Evolutionary conservation across 1,140 invertebrate species (phyloP).

Genomic region (Drosophila ficusphila): DNA sequence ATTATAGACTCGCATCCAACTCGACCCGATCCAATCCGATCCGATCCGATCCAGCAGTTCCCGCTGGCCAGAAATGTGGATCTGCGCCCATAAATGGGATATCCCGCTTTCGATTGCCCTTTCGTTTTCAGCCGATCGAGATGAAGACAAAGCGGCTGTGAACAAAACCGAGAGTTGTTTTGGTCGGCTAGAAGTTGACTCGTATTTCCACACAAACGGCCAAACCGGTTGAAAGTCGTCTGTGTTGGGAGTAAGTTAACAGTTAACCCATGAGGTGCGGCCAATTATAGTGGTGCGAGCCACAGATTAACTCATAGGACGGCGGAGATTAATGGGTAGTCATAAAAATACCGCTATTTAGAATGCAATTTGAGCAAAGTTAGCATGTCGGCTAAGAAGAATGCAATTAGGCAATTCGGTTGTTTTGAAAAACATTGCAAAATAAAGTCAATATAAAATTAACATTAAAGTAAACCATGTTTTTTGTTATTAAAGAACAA

Average conservation of each 20-base stretch:
- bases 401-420: background rate
- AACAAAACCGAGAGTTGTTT: slow-evolving; percentile 74
- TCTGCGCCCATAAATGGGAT: slow-evolving; percentile 12
- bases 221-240: slow-evolving; percentile 57
- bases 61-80: slow-evolving; percentile 26
- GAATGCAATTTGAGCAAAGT: background rate
- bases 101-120: slow-evolving; percentile 69
- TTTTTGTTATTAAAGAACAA: too few species aligned
- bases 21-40: background rate
- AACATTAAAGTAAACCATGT: too few species aligned
- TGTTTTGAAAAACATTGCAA: too few species aligned
- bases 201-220: slow-evolving; percentile 25
- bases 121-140: slow-evolving; percentile 65
- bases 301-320: slow-evolving; percentile 2
- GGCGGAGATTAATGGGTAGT: slow-evolving; percentile 6
- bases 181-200: slow-evolving; percentile 61
- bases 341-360: background rate
- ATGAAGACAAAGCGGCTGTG: slow-evolving; percentile 8
- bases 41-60: slow-evolving; percentile 28
- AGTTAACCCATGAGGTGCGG: slow-evolving; percentile 26
- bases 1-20: background rate
- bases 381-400: background rate
- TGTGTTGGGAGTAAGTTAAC: slow-evolving; percentile 22
- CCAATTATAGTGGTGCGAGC: slow-evolving; percentile 9
- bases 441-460: background rate